These are phyloP conservation scores for Bufotes viridis DNA, from an alignment of 2,797 vertebrate genomes.

Conservation along the genomic window DNA sequence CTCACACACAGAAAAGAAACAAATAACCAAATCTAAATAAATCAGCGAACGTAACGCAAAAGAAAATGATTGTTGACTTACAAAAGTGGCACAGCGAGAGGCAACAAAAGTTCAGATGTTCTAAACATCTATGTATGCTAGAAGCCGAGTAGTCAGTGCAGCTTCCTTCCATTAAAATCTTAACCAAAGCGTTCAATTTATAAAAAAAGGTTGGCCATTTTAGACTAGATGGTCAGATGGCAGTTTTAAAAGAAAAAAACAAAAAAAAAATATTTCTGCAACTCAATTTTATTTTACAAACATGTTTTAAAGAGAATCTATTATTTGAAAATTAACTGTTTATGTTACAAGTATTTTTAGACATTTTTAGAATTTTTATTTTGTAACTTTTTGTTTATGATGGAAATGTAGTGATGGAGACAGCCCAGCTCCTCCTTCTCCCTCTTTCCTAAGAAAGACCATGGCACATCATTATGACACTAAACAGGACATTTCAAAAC, in stretches of 20 bases:
- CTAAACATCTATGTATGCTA: slow-evolving; percentile 19
- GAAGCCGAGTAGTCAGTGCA: background rate
- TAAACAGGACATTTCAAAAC: no score
- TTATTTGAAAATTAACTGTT: background rate
- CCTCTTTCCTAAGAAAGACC: no score
- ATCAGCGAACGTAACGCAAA: slow-evolving; percentile 28
- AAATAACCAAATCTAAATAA: slow-evolving; percentile 61
- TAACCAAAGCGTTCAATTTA: background rate
- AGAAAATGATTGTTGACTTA: slow-evolving; percentile 55
- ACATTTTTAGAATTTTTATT: no score
- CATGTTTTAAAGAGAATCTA: background rate
- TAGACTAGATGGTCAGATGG: background rate
- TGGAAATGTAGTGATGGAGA: no score
- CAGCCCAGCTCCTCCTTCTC: no score
- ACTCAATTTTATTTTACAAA: background rate
- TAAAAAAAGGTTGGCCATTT: background rate
- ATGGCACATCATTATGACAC: no score
- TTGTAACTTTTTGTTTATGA: no score
- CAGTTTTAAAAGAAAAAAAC: background rate
- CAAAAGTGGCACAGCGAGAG: slow-evolving; percentile 52
- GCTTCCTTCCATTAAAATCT: background rate
- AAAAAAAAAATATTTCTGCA: background rate
- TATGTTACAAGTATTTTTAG: no score
- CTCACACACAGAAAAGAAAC: slow-evolving; percentile 53
- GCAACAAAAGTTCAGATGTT: slow-evolving; percentile 53